Conservation (phyloP, 2,113 vertebrate species). For the Podilymbus podiceps region DNA sequence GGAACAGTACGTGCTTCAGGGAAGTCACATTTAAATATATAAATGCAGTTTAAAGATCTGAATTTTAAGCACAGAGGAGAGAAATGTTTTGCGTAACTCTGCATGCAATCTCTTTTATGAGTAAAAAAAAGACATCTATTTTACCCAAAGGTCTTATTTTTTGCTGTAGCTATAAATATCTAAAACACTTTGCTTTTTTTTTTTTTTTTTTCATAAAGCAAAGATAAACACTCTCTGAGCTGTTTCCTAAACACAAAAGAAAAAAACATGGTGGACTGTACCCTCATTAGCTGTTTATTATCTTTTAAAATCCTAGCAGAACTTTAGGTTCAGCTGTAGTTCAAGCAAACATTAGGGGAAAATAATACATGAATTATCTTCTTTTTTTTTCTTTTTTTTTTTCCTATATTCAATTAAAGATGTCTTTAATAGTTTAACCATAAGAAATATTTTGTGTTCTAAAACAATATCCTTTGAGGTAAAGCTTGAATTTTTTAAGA, state of each 20-base stretch:
- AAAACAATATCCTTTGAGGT: background rate
- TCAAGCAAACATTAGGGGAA: background rate
- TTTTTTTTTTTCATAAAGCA: background rate
- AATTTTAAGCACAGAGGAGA: background rate
- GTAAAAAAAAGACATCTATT: background rate
- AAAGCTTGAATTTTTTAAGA: background rate
- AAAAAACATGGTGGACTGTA: background rate
- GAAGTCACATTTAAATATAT: background rate
- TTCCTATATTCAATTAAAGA: background rate
- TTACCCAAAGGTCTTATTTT: background rate
- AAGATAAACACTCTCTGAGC: background rate
- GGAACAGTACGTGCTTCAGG: background rate
- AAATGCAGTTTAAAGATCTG: background rate
- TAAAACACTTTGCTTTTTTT: background rate
- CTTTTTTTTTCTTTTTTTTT: background rate
- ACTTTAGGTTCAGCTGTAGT: background rate
- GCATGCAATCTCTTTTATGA: background rate
- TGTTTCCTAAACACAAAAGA: background rate
- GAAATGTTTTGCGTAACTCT: background rate
- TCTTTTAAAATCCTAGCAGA: background rate
- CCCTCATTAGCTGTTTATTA: background rate
- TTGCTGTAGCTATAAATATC: background rate
- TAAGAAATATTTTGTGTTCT: background rate
- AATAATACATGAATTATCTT: background rate
- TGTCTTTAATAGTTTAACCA: background rate